A percentile compares a stretch with the other conserved stretches of the same genome.
These are phyloP conservation scores for Theonella swinhoei DNA, from an alignment of 37 sponge, comb jelly and placozoan species.

Conservation along the genomic window DNA sequence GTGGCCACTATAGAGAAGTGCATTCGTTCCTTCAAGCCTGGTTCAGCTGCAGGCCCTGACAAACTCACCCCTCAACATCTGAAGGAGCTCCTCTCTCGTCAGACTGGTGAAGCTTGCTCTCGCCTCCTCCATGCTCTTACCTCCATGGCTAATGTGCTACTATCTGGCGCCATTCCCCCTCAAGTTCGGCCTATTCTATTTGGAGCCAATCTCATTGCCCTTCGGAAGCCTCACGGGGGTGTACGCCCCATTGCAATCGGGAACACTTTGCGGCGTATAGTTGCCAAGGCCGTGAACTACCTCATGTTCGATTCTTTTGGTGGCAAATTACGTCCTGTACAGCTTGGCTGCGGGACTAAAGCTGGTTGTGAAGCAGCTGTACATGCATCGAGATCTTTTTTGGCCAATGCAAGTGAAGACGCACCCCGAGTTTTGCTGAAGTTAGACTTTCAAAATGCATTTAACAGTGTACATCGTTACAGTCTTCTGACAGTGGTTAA, in stretches of 20 bases:
- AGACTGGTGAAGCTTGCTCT: constrained; percentile 17
- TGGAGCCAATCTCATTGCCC: constrained; percentile 47
- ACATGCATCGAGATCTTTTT: not conserved
- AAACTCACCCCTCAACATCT: constrained; percentile 51
- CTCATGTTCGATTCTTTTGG: too few relatives aligned
- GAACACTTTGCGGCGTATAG: constrained; percentile 41
- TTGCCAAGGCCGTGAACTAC: too few relatives aligned
- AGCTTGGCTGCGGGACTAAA: constrained; percentile 2
- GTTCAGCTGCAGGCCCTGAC: constrained; percentile 57
- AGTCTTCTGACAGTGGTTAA: not conserved
- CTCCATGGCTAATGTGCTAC: constrained; percentile 15
- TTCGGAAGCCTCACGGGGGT: constrained; percentile 45
- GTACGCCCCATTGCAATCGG: constrained; percentile 49
- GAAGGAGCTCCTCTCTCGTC: constrained; percentile 8
- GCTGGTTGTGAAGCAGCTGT: not conserved
- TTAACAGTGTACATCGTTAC: not conserved
- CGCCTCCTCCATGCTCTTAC: constrained; percentile 25
- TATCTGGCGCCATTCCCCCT: constrained; percentile 24
- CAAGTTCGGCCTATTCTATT: constrained; percentile 37
- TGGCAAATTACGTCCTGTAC: too few relatives aligned
- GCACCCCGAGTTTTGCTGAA: not conserved
- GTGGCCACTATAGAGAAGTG: too few relatives aligned
- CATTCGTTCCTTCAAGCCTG: constrained; percentile 36
- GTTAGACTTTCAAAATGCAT: not conserved
- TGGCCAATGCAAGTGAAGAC: not conserved